These are phyloP conservation scores for Polyommatus icarus DNA, from an alignment of 2,888 invertebrate species.

Conservation along the genomic window DNA sequence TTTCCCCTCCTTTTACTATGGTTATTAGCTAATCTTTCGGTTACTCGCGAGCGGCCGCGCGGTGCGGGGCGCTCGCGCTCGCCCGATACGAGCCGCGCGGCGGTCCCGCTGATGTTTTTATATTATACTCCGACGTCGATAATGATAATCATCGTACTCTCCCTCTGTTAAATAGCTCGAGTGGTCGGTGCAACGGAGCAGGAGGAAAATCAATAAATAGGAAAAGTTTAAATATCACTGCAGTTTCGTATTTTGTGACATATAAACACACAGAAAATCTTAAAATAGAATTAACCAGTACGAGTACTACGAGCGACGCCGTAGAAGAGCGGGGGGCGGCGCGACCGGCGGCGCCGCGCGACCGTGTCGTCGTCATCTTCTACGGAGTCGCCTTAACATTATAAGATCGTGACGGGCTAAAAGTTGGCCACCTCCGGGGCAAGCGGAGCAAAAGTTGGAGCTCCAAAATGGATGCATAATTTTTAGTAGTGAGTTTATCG, in stretches of 20 bases:
- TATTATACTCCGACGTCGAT: neutral
- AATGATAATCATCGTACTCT: slow-evolving; percentile 29
- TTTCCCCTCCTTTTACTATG: no score
- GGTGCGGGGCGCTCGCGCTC: neutral
- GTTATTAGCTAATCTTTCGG: no score
- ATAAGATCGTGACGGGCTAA: slow-evolving; percentile 1
- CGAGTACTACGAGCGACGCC: neutral
- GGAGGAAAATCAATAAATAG: neutral
- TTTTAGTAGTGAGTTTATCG: no score
- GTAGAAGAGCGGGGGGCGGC: neutral
- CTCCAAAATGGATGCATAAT: no score
- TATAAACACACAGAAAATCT: slow-evolving; percentile 20
- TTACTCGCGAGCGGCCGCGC: neutral
- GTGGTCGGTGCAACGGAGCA: neutral
- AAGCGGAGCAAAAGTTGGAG: neutral
- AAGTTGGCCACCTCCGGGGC: neutral
- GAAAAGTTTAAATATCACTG: slow-evolving; percentile 12
- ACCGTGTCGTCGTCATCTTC: neutral
- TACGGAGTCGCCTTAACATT: slow-evolving; percentile 20
- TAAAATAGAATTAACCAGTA: slow-evolving; percentile 9
- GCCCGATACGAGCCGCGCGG: neutral
- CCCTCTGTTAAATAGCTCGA: neutral
- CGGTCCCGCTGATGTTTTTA: slow-evolving; percentile 65
- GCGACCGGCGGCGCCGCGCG: neutral
- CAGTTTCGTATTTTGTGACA: slow-evolving; percentile 9